Evolutionary conservation across 2,888 invertebrate genomes (phyloP).

Genomic region (Disparrhopalites patrizii): DNA sequence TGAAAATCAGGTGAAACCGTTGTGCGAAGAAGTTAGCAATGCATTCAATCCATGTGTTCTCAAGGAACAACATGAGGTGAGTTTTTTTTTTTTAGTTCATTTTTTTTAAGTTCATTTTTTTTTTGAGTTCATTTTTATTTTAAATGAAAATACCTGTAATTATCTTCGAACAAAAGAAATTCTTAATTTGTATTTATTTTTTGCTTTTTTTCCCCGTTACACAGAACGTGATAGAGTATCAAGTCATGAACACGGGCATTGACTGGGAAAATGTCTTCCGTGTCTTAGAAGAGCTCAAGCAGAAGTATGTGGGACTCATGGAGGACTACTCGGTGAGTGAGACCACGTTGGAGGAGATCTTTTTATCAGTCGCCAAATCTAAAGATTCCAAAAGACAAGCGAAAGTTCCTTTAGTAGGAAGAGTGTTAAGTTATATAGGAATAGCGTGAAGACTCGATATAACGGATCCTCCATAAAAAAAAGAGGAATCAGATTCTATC

Average conservation of each 20-base stretch:
- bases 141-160: background rate
- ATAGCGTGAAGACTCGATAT: too few species aligned
- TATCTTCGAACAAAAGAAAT: background rate
- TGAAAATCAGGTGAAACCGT: conserved; percentile 36
- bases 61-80: conserved; percentile 67
- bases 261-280: conserved; percentile 54
- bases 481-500: too few species aligned
- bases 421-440: too few species aligned
- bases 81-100: background rate
- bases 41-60: conserved; percentile 60
- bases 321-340: conserved; percentile 54
- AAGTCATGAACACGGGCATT: conserved; percentile 51
- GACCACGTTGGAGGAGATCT: conserved; percentile 55
- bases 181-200: background rate
- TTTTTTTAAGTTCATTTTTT: background rate
- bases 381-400: conserved; percentile 7
- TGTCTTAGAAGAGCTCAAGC: conserved; percentile 54
- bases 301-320: conserved; percentile 49
- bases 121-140: background rate
- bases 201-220: too few species aligned
- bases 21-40: conserved; percentile 57
- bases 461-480: too few species aligned
- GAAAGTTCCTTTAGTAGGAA: conserved; percentile 9
- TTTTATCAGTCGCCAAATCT: conserved; percentile 53
- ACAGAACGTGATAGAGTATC: conserved; percentile 54